A percentile compares a stretch with the other conserved stretches of the same genome.
Conservation (phyloP, 1,140 invertebrate species). For the Dendroctonus valens region DNA sequence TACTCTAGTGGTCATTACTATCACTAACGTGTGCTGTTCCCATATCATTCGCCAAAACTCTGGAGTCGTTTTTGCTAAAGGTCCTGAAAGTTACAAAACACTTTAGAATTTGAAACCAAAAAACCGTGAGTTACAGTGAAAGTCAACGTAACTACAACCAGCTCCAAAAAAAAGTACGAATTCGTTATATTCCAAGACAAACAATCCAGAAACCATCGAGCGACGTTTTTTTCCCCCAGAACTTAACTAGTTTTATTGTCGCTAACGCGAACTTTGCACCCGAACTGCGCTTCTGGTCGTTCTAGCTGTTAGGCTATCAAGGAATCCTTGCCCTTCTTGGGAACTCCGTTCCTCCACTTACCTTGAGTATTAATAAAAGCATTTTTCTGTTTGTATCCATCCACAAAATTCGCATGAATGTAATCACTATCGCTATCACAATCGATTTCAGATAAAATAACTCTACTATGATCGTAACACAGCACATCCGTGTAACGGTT, state of each 20-base stretch:
- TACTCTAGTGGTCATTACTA: conserved; percentile 92
- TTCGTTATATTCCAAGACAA: no score
- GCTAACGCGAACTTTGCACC: no score
- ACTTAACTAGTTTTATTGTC: no score
- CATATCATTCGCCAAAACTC: conserved; percentile 98
- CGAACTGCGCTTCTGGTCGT: no score
- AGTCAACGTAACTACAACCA: no score
- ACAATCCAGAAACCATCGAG: no score
- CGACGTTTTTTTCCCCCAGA: no score
- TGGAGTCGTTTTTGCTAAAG: conserved; percentile 85
- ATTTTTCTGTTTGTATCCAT: conserved; percentile 96
- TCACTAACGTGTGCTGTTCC: conserved; percentile 84
- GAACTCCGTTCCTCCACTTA: conserved; percentile 45
- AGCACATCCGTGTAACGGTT: conserved; percentile 96
- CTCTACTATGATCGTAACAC: conserved; percentile 92
- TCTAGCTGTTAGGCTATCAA: no score
- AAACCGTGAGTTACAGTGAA: no score
- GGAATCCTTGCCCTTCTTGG: no score
- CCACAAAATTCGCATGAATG: conserved; percentile 97
- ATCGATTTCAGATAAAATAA: conserved; percentile 72
- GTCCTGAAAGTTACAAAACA: conserved; percentile 58
- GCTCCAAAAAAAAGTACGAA: no score
- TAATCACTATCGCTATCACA: conserved; percentile 83
- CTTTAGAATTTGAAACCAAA: background rate
- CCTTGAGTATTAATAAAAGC: conserved; percentile 98